Evolutionary conservation across 2,797 vertebrate genomes (phyloP), one percentile per base, ranked within the genome.

Genomic region (Lagocephalus sceleratus): DNA sequence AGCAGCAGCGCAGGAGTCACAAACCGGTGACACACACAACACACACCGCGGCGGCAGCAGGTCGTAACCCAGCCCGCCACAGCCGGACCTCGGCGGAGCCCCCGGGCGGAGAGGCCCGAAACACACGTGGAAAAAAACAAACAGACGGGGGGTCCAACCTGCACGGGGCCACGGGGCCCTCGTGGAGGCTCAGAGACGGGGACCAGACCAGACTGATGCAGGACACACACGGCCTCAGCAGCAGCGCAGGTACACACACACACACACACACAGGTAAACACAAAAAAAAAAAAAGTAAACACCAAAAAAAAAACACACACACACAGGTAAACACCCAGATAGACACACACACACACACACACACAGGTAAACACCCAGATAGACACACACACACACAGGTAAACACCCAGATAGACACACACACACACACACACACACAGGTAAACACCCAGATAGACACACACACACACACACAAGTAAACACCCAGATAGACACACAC

Each of bases 1-100:
- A 96, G 98, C 88, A 99, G 97, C 1, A 95, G 98, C 22, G 97
- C n/a, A 99, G 49, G 97, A 99, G 22, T 99, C 97, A n/a, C 57
- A 92, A 94, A 60, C 95, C 97, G 1, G 95, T 99, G n/a, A n/a
- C n/a, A n/a, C n/a, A n/a, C n/a, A n/a, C n/a, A n/a, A n/a, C 68
- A 94, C 96, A 22, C 98, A 96, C 8, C 94, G 96, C 72, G 90
- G 88, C 52, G 19, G 52, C 50, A 71, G 20, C 61, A 88, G 88
- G 66, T 52, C 73, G 0, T 84, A 85, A 0, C 77, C 63, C 91
- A 91, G 53, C 68, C 73, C 6, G 50, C 77, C 5, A 70, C 84
- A 0, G 73, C 79, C 0, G 86, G 88, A 41, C 85, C 82, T n/a
- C n/a, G n/a, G n/a, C n/a, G n/a, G n/a, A n/a, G n/a, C 0, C 78